A percentile compares a stretch with the other conserved stretches of the same genome.
Evolutionary conservation across 2,797 vertebrate genomes (phyloP).

Genomic region (Ciconia nigra): DNA sequence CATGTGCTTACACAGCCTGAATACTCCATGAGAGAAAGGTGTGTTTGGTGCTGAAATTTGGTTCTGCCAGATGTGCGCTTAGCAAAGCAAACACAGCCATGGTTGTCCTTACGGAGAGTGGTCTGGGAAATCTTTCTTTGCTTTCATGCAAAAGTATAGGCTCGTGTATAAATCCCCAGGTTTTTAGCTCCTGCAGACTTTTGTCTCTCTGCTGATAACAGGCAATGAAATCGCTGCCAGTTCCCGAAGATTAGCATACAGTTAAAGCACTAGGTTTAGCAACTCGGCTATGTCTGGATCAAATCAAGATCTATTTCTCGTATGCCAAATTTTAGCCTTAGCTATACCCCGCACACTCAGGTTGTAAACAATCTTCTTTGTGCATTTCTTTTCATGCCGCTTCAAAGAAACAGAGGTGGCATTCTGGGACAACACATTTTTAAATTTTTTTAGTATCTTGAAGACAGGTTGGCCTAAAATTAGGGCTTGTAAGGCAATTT

Average conservation of each 20-base stretch:
- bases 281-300: background rate
- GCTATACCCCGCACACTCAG: background rate
- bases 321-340: background rate
- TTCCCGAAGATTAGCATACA: background rate
- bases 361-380: background rate
- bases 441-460: background rate
- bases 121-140: background rate
- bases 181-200: background rate
- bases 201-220: background rate
- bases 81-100: background rate
- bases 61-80: background rate
- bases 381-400: background rate
- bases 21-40: background rate
- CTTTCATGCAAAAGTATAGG: background rate
- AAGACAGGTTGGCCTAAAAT: background rate
- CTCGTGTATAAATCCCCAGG: rapidly evolving
- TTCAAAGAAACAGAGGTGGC: background rate
- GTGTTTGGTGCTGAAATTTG: background rate
- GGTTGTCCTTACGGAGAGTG: background rate
- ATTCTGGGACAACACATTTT: background rate
- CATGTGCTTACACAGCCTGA: background rate
- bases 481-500: background rate
- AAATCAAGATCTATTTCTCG: background rate
- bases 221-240: background rate
- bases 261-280: background rate